phyloP scores from a whole-genome alignment of 2,113 vertebrate species.

The Galeopterus variegatus region DNA sequence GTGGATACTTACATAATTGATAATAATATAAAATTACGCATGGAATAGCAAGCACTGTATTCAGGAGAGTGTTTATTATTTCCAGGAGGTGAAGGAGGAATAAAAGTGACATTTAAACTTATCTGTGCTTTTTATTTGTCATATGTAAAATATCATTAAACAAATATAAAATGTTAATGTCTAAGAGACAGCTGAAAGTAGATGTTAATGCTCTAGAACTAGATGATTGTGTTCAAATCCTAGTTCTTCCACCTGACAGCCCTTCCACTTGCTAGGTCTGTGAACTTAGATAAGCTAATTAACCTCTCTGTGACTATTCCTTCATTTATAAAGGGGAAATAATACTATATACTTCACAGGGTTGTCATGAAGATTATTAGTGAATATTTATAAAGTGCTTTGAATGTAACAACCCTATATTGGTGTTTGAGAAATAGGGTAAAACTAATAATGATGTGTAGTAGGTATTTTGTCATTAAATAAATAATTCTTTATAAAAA shows the following conservation, averaged over 20 bases:
- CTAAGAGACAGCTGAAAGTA: not conserved
- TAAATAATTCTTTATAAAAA: not conserved
- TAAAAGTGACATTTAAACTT: not conserved
- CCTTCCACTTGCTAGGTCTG: not conserved
- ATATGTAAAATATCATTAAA: constrained; percentile 25
- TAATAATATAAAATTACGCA: not conserved
- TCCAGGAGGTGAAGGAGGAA: not conserved
- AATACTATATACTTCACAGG: not conserved
- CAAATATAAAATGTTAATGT: not conserved
- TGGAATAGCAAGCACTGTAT: not conserved
- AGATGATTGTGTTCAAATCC: not conserved
- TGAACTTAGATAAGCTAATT: not conserved
- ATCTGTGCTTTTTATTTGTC: not conserved
- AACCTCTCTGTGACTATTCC: not conserved
- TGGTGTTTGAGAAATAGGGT: not conserved
- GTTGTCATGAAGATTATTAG: not conserved
- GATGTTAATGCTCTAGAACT: not conserved
- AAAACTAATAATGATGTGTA: not conserved
- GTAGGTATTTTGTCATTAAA: not conserved
- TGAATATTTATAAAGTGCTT: not conserved
- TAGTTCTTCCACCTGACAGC: not conserved
- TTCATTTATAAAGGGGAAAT: not conserved
- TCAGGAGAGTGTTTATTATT: not conserved
- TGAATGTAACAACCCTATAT: not conserved
- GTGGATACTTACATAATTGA: not conserved